These are phyloP conservation scores for Ferrisia virgata DNA, from an alignment of 2,888 invertebrate species.

Conservation along the genomic window DNA sequence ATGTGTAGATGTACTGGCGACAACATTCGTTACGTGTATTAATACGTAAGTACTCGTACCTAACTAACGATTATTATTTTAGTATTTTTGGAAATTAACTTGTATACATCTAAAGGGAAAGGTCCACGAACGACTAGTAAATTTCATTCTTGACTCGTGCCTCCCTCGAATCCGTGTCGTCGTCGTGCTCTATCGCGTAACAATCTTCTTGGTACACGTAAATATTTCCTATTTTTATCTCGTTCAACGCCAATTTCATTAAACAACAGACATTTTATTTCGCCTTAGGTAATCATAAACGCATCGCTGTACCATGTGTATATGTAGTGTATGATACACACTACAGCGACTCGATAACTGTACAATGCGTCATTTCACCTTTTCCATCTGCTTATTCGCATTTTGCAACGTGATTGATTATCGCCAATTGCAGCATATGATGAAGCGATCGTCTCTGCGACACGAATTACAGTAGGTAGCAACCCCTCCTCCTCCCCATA, in stretches of 20 bases:
- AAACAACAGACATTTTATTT: not conserved
- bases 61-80: not conserved
- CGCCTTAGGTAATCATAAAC: not conserved
- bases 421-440: not conserved
- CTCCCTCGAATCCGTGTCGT: not conserved
- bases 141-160: not conserved
- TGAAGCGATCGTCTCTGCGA: not conserved
- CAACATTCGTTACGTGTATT: not conserved
- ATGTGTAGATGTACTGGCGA: no score
- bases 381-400: not conserved
- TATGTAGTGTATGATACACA: no score
- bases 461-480: no score
- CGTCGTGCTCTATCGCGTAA: not conserved
- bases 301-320: no score
- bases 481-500: no score
- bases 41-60: not conserved
- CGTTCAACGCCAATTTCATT: not conserved
- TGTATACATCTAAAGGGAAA: not conserved
- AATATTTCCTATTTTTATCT: conserved; percentile 29
- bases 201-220: not conserved
- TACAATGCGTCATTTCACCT: not conserved
- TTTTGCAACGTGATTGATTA: not conserved
- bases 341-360: not conserved
- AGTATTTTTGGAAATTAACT: not conserved
- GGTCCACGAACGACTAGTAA: not conserved